Conservation (phyloP, 2,797 vertebrate species). For the Sardinella longiceps region DNA sequence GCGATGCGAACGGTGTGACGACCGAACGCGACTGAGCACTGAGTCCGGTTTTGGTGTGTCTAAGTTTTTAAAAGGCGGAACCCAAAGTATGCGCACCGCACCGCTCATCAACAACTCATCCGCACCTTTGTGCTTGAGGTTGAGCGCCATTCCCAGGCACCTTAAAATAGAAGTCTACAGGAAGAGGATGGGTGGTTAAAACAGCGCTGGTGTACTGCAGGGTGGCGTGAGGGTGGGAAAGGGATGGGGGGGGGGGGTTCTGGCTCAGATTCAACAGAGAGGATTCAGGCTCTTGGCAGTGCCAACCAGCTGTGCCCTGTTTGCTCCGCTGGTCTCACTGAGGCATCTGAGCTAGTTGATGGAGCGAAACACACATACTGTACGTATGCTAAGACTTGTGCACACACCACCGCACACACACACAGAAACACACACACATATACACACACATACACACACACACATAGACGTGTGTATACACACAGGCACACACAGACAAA, state of each 20-base stretch:
- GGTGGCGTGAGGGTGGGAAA: background rate
- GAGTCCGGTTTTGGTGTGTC: background rate
- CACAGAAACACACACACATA: background rate
- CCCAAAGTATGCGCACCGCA: constrained; percentile 34
- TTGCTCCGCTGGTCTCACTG: background rate
- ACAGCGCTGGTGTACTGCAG: background rate
- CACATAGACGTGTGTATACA: too few species aligned
- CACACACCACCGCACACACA: constrained; percentile 10
- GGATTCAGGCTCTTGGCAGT: background rate
- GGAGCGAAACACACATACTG: background rate
- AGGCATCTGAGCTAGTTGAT: constrained; percentile 21
- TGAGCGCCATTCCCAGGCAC: constrained; percentile 36
- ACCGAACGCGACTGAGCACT: too few species aligned
- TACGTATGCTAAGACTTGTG: too few species aligned
- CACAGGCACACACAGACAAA: too few species aligned
- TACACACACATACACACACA: constrained; percentile 12
- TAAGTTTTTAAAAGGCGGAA: constrained; percentile 44
- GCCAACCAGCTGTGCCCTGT: constrained; percentile 8
- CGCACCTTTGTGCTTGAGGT: constrained; percentile 30
- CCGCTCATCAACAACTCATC: constrained; percentile 39
- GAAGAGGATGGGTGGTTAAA: constrained; percentile 8
- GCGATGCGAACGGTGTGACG: too few species aligned
- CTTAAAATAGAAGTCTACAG: constrained; percentile 6
- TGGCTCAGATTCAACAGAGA: background rate
- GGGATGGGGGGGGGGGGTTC: background rate